Conservation (phyloP, 2,113 vertebrate genomes). For the Platycercus adscitus region DNA sequence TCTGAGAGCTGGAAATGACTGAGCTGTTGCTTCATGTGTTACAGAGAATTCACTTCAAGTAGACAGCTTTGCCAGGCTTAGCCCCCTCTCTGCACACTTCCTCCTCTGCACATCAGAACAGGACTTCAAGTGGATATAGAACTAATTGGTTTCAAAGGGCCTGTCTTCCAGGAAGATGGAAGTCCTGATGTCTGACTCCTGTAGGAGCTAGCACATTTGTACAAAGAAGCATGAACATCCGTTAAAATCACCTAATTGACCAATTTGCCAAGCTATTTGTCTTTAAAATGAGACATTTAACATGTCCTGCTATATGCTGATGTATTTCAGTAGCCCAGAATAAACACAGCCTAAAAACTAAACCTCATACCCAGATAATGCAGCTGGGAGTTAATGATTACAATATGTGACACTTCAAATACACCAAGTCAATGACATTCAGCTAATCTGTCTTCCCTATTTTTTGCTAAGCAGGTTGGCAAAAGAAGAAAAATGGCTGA, state of each 20-base stretch:
- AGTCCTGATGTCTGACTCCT: not conserved
- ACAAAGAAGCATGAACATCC: not conserved
- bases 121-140: not conserved
- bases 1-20: not conserved
- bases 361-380: not conserved
- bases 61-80: not conserved
- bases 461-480: not conserved
- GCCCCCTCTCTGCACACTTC: not conserved
- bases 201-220: not conserved
- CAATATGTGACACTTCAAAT: not conserved
- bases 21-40: not conserved
- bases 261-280: not conserved
- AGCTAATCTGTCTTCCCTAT: not conserved
- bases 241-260: not conserved
- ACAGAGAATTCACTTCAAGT: not conserved
- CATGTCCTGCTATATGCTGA: not conserved
- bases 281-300: constrained; percentile 1
- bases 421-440: not conserved
- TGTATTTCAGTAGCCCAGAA: not conserved
- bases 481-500: constrained; percentile 18
- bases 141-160: not conserved
- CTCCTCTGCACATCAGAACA: not conserved
- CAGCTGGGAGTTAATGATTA: not conserved
- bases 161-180: not conserved
- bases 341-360: not conserved